These are phyloP conservation scores for Phainopepla nitens DNA, from an alignment of 2,113 vertebrate species.

Conservation along the genomic window DNA sequence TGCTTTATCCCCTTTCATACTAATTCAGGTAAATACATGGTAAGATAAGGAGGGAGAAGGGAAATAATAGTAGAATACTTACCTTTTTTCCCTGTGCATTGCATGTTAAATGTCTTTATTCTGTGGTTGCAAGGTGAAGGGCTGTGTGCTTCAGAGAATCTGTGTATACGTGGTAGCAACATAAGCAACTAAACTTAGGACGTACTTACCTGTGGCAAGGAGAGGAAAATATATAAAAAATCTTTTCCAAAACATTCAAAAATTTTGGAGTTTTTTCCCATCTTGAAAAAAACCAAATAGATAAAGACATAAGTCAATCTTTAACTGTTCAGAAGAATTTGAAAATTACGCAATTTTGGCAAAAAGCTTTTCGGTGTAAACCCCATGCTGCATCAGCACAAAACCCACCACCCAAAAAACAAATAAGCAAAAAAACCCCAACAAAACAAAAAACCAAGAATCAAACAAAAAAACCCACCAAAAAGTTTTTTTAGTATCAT, in stretches of 20 bases:
- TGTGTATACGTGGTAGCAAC: background rate
- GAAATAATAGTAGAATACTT: background rate
- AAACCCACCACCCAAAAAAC: background rate
- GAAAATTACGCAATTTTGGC: background rate
- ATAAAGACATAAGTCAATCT: background rate
- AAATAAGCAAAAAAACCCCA: background rate
- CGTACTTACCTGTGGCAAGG: background rate
- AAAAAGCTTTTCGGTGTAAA: background rate
- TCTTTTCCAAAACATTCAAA: background rate
- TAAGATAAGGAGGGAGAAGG: background rate
- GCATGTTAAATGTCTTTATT: background rate
- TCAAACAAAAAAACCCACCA: background rate
- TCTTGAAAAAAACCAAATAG: background rate
- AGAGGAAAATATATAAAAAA: background rate
- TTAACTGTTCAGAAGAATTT: background rate
- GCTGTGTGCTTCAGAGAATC: background rate
- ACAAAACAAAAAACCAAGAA: background rate
- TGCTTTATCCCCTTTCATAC: background rate
- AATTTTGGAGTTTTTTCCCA: background rate
- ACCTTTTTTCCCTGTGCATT: background rate
- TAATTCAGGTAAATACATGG: background rate
- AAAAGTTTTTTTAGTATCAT: background rate
- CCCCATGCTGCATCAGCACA: background rate
- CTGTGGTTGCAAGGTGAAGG: background rate
- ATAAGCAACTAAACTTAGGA: background rate